Conservation (phyloP, 1,140 invertebrate species). For the Harpegnathos saltator region DNA sequence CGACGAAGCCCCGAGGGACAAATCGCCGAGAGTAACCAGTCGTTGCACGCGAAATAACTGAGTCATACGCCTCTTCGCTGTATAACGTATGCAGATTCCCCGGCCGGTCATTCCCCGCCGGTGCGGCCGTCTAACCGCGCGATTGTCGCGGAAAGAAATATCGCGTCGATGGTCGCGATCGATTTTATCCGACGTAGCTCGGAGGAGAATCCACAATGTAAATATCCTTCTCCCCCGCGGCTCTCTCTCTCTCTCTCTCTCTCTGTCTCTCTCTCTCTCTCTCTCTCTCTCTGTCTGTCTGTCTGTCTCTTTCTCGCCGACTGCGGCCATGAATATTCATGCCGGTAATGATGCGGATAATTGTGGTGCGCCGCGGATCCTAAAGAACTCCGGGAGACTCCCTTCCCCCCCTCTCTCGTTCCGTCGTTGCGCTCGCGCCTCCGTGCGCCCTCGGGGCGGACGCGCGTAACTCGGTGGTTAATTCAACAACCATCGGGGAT, state of each 20-base stretch:
- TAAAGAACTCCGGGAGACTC: slow-evolving; percentile 48
- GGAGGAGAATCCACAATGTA: slow-evolving; percentile 59
- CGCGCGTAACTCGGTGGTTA: slow-evolving; percentile 70
- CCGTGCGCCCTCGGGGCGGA: slow-evolving; percentile 43
- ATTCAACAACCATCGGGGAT: slow-evolving; percentile 56
- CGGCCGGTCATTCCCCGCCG: background rate
- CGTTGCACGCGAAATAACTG: no score
- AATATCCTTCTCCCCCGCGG: slow-evolving; percentile 71
- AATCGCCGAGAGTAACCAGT: no score
- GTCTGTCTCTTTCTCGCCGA: slow-evolving; percentile 38
- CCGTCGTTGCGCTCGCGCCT: background rate
- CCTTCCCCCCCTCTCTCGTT: no score
- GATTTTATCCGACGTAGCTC: slow-evolving; percentile 27
- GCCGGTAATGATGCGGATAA: slow-evolving; percentile 76
- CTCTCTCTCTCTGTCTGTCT: slow-evolving; percentile 8
- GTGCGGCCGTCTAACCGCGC: background rate
- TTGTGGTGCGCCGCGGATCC: slow-evolving; percentile 64
- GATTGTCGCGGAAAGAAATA: slow-evolving; percentile 18
- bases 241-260: slow-evolving; percentile 9
- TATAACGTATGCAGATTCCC: background rate
- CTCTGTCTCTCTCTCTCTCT: slow-evolving; percentile 1
- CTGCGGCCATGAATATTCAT: slow-evolving; percentile 78
- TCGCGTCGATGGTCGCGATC: slow-evolving; percentile 23
- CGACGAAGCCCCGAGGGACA: no score
- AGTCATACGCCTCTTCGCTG: no score